Base-by-base conservation (phyloP, 2,888 invertebrate genomes). In the Tanytarsus gracilentus region DNA sequence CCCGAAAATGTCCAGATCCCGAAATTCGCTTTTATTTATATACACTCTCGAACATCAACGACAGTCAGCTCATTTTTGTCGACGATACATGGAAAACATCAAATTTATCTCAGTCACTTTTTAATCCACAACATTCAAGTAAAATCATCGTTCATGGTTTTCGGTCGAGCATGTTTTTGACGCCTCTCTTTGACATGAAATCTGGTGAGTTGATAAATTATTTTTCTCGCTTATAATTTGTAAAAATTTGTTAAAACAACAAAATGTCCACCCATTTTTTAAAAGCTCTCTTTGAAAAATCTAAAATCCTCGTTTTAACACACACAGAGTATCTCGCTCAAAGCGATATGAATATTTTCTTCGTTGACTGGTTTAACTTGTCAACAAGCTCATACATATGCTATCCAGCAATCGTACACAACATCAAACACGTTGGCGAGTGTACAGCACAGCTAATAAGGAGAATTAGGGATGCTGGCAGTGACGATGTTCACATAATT, bases 401-500 rank as follows among this genome's bases (percentile, higher is more conserved):
- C n/a, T 33, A 33, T n/a, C 33, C 33, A 3, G 33, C 33, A 5
- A n/a, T 33, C n/a, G 33, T 33, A n/a, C 33, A 33, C 33, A 33
- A 33, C n/a, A 33, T 33, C 33, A 33, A 33, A 5, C 33, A 33
- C n/a, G 33, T 33, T 4, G 33, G 33, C 3, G 33, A 33, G 14
- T 84, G 84, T 66, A 66, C 78, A 0, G 79, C 80, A 0, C 78
- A 80, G 65, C 66, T 84, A 61, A 70, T 83, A 8, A 69, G 76
- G 25, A 70, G 78, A 29, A 70, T 84, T 21, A 66, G 75, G 33
- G 79, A 80, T 61, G 63, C 69, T n/a, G 78, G 78, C 0, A 74
- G 76, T 1, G 64, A 66, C n/a, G 76, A 82, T 65, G 76, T 83
- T 53, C 84, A 84, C 66, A 71, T 80, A 1, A 78, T 84, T 61